These are phyloP conservation scores for Gadus macrocephalus DNA, from an alignment of 2,113 vertebrate genomes.

Conservation along the genomic window DNA sequence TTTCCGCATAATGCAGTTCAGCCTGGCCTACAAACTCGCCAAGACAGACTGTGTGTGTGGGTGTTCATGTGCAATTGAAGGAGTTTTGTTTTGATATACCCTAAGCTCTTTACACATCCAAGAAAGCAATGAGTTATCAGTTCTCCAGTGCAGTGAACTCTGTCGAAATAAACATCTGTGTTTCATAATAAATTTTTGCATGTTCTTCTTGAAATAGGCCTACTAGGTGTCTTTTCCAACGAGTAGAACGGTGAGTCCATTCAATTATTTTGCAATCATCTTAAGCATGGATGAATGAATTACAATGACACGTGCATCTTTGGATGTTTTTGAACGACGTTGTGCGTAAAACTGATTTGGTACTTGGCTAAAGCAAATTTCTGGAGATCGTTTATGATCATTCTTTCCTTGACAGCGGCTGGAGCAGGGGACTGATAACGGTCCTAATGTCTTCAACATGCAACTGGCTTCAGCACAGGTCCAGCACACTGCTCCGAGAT, in stretches of 20 bases:
- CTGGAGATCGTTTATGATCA: conserved; percentile 57
- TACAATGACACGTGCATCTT: no score
- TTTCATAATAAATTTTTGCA: no score
- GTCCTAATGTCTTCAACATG: conserved; percentile 54
- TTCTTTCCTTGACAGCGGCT: conserved; percentile 56
- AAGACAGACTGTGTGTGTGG: conserved; percentile 42
- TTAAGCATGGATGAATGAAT: no score
- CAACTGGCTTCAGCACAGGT: conserved; percentile 12
- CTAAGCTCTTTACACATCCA: conserved; percentile 59
- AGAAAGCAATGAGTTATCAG: conserved; percentile 54
- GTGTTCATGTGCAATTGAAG: no score
- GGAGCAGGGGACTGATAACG: conserved; percentile 58
- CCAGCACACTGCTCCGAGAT: no score
- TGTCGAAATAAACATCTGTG: no score
- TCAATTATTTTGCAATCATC: no score
- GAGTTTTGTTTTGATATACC: conserved; percentile 7
- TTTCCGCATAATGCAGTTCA: conserved; percentile 48
- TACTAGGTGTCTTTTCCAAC: no score
- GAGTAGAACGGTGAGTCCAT: no score
- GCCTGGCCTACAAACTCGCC: conserved; percentile 52
- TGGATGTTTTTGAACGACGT: no score
- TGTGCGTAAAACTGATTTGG: no score
- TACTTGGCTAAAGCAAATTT: conserved; percentile 19
- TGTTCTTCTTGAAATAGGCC: no score
- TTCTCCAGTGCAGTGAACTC: conserved; percentile 46